Conservation (phyloP, 2,797 vertebrate species). For the Silurus aristotelis region DNA sequence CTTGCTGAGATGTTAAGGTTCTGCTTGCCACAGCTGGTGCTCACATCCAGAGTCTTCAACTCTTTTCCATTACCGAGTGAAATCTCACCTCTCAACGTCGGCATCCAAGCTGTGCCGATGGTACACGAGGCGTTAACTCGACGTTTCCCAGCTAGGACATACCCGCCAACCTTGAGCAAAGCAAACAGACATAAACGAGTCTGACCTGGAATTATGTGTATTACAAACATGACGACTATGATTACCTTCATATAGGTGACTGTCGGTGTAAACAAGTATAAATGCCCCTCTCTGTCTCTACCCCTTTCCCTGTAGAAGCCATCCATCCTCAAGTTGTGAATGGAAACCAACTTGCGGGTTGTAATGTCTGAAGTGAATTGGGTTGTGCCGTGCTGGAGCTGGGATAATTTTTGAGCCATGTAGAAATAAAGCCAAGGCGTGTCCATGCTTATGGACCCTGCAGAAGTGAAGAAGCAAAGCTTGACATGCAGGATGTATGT, state of each 20-base stretch:
- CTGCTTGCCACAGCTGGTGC: conserved; percentile 69
- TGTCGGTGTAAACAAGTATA: conserved; percentile 75
- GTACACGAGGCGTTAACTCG: conserved; percentile 69
- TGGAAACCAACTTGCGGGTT: conserved; percentile 74
- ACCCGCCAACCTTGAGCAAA: conserved; percentile 64
- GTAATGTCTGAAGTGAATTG: conserved; percentile 76
- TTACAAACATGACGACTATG: not conserved
- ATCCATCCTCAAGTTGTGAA: conserved; percentile 78
- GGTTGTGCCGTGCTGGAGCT: conserved; percentile 70
- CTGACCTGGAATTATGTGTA: not conserved
- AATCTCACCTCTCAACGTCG: conserved; percentile 72
- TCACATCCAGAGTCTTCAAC: conserved; percentile 74
- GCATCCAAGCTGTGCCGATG: conserved; percentile 79
- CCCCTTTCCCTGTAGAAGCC: conserved; percentile 72
- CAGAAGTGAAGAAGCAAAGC: not conserved
- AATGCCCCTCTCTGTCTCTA: conserved; percentile 73
- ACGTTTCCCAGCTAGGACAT: conserved; percentile 65
- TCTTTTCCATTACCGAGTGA: conserved; percentile 71
- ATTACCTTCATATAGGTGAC: conserved; percentile 79
- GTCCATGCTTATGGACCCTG: conserved; percentile 82
- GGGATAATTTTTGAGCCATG: conserved; percentile 74
- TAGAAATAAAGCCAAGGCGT: conserved; percentile 83
- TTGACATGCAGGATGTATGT: not conserved
- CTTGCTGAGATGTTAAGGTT: conserved; percentile 77
- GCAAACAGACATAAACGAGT: not conserved